Conservation (phyloP, 2,797 vertebrate genomes). For the Notolabrus celidotus region DNA sequence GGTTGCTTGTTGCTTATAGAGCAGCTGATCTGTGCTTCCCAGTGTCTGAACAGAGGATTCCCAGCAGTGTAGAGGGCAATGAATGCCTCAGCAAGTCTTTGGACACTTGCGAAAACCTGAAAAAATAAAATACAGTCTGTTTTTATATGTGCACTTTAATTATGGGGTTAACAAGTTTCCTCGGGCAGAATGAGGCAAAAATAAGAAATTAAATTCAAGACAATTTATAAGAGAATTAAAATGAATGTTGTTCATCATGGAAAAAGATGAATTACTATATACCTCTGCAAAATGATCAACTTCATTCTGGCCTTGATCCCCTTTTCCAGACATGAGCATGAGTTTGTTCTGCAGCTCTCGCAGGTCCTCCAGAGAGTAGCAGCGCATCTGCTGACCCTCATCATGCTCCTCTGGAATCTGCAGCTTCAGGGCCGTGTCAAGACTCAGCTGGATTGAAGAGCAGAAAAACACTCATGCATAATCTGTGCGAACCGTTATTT, state of each 20-base stretch:
- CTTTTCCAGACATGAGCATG: conserved; percentile 98
- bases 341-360: conserved; percentile 95
- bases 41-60: conserved; percentile 92
- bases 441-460: conserved; percentile 83
- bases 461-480: not conserved
- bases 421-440: conserved; percentile 87
- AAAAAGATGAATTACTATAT: conserved; percentile 8
- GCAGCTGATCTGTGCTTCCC: conserved; percentile 87
- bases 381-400: conserved; percentile 59
- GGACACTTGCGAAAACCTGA: conserved; percentile 92
- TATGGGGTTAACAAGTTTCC: not conserved
- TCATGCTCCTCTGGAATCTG: conserved; percentile 84
- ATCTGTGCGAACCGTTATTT: not conserved
- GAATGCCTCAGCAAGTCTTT: conserved; percentile 90
- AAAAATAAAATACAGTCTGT: conserved; percentile 30
- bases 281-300: conserved; percentile 96
- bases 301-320: conserved; percentile 89
- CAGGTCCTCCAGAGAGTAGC: conserved; percentile 91
- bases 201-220: too few relatives aligned
- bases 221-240: not conserved
- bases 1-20: conserved; percentile 49
- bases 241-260: not conserved
- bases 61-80: conserved; percentile 91
- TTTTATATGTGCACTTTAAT: not conserved
- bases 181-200: not conserved